phyloP scores from a whole-genome alignment of 2,113 vertebrate genomes.

The Tychaedon coryphoeus region DNA sequence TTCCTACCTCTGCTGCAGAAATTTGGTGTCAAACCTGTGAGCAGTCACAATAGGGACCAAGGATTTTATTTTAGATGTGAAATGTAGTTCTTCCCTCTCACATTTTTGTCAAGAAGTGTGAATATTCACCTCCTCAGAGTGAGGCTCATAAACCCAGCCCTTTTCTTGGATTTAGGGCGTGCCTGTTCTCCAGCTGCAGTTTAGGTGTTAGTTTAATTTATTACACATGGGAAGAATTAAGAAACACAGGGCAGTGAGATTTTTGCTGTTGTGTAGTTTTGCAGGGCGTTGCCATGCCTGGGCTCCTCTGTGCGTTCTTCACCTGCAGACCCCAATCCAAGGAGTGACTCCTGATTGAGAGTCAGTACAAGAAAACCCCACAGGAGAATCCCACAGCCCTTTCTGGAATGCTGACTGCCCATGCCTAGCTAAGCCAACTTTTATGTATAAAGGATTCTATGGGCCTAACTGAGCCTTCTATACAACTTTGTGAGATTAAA shows the following conservation, averaged over 20 bases:
- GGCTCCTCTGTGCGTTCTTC: background rate
- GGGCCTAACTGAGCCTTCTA: background rate
- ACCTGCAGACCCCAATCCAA: rapidly evolving
- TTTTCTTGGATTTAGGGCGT: background rate
- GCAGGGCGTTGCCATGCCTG: background rate
- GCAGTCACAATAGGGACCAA: rapidly evolving
- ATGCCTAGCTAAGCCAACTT: background rate
- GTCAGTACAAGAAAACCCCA: background rate
- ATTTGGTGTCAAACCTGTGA: background rate
- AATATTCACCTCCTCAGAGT: background rate
- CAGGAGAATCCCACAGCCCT: background rate
- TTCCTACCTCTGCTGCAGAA: background rate
- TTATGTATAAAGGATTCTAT: background rate
- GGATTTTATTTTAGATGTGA: background rate
- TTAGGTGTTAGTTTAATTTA: background rate
- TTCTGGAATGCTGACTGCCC: background rate
- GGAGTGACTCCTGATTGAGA: background rate
- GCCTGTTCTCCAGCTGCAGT: background rate
- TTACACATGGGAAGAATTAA: background rate
- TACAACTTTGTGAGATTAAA: background rate
- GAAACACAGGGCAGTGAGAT: background rate
- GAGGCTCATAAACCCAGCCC: background rate
- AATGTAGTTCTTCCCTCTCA: background rate
- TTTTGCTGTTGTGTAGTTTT: background rate
- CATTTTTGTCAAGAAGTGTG: background rate